Evolutionary conservation across 2,113 vertebrate genomes (phyloP), one percentile per base, ranked within the genome.

Genomic region (Eudyptes chrysolophus): DNA sequence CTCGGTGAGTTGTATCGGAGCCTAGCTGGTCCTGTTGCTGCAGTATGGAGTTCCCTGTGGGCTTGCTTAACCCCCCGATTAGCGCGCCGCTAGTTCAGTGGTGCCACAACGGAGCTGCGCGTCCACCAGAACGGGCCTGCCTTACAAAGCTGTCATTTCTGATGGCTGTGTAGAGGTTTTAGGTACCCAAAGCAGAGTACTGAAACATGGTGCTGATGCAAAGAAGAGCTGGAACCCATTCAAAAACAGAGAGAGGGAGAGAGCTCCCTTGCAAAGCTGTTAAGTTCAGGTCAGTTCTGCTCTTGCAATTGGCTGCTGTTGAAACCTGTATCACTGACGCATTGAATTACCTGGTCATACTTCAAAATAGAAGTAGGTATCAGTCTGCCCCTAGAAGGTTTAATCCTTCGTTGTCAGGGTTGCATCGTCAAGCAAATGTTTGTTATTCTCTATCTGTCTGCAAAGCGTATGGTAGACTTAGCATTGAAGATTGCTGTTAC

Each of bases 171-270:
- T 8, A 46, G 58, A 79, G 74, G 17, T 36, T 76, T 38, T 34
- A 1, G 0, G 0, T 20, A 20, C 38, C 18, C 42, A 20, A 30
- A 79, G 26, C 4, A 1, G 27, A 22, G 58, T 9, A 16, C 19
- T 60, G 55, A 27, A n/a, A 44, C 3, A 0, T 38, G 52, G 25
- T 49, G 69, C 51, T 89, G 64, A 22, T 49, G 72, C 65, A 69
- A 55, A 60, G 61, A 42, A 77, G 44, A 75, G 57, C 55, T 74
- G 54, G 84, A 84, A 44, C 9, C 27, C 4, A 3, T 58, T 44
- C 15, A 16, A 25, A 38, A 64, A 51, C 29, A 26, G 6, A 44
- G 34, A 40, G n/a, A 60, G 58, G 42, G 52, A 60, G 36, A 22
- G 62, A 51, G 46, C 32, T 95, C 54, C 55, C 54, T 58, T 25